A percentile compares a stretch with the other conserved stretches of the same genome.
These are phyloP conservation scores for Andrena hattorfiana DNA, from an alignment of 2,888 invertebrate species.

Conservation along the genomic window DNA sequence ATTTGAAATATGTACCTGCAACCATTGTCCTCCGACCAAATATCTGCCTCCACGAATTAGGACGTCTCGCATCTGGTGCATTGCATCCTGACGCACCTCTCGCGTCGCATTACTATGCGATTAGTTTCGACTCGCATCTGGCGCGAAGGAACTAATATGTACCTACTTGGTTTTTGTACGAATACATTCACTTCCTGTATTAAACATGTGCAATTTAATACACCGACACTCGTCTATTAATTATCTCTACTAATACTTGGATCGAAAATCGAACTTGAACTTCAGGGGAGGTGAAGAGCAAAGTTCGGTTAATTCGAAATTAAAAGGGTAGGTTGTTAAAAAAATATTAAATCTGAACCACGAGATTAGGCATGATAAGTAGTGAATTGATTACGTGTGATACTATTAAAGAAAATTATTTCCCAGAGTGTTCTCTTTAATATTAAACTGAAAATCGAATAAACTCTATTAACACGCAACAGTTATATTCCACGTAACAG, in stretches of 20 bases:
- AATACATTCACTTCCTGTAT: neutral
- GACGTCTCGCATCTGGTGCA: constrained; percentile 22
- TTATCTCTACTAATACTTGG: neutral
- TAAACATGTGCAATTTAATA: neutral
- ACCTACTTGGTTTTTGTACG: constrained; percentile 1
- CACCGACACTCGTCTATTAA: neutral
- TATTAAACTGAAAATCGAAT: neutral
- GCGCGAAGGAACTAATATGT: constrained; percentile 1
- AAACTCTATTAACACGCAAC: neutral
- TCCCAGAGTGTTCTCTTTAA: no score
- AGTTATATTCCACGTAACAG: neutral
- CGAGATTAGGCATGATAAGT: no score
- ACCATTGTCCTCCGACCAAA: neutral
- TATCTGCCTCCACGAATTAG: neutral
- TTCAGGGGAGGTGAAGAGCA: no score
- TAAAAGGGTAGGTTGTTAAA: neutral
- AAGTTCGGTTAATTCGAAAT: neutral
- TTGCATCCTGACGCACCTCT: constrained; percentile 45
- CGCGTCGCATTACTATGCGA: constrained; percentile 65
- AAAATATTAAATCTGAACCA: no score
- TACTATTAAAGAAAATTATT: no score
- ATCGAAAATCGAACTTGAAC: neutral
- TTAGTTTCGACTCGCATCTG: constrained; percentile 70
- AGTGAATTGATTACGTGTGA: no score
- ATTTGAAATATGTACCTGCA: neutral